Percentiles rank a stretch among this genome's conserved stretches.
phyloP scores from a whole-genome alignment of 2,888 invertebrate genomes.

The Drosophila colorata region DNA sequence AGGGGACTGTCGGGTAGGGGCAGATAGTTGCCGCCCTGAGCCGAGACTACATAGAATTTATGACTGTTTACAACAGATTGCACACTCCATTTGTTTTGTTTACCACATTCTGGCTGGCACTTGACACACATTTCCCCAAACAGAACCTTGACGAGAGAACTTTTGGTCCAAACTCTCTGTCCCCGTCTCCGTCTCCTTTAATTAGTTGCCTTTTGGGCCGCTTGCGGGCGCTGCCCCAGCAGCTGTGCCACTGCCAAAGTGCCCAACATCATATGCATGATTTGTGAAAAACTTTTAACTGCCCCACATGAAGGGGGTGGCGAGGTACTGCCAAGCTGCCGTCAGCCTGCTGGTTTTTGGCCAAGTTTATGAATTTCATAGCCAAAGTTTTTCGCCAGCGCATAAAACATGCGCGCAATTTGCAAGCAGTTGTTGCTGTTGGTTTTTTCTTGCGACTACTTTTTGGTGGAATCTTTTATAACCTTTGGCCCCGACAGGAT shows the following conservation, averaged over 20 bases:
- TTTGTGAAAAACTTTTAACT: conserved; percentile 74
- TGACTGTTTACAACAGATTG: conserved; percentile 82
- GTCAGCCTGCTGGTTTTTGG: conserved; percentile 60
- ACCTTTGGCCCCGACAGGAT: conserved; percentile 46
- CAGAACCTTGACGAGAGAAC: conserved; percentile 37
- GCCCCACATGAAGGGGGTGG: conserved; percentile 30
- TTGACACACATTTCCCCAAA: conserved; percentile 65
- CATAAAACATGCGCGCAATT: conserved; percentile 61
- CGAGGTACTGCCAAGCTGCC: conserved; percentile 25
- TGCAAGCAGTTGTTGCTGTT: conserved; percentile 63
- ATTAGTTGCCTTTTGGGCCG: conserved; percentile 59
- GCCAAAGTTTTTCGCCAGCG: conserved; percentile 71
- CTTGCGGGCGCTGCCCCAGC: conserved; percentile 42
- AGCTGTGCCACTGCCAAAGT: conserved; percentile 45
- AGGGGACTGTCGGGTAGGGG: background rate
- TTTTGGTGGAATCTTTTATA: conserved; percentile 54
- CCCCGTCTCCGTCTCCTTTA: conserved; percentile 51
- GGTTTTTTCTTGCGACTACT: conserved; percentile 32
- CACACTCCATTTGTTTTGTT: conserved; percentile 82
- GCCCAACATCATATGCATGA: conserved; percentile 77
- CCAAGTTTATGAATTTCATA: conserved; percentile 80
- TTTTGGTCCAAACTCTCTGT: conserved; percentile 27
- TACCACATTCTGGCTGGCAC: conserved; percentile 66
- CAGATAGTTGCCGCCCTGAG: conserved; percentile 62
- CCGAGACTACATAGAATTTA: conserved; percentile 66